These are phyloP conservation scores for Dione vanillae DNA, from an alignment of 2,888 invertebrate genomes.

Conservation along the genomic window DNA sequence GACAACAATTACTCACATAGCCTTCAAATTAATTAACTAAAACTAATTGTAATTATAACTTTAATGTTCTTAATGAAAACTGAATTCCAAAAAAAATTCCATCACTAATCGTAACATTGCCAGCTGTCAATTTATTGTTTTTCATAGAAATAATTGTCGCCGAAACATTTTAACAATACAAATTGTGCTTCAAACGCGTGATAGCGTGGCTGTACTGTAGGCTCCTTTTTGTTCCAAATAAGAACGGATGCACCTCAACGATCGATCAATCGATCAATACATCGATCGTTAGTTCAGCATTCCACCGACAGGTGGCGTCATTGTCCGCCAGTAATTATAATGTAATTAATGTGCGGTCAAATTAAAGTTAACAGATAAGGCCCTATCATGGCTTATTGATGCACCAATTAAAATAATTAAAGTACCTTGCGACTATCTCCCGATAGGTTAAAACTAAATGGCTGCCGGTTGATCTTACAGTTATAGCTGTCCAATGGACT, in stretches of 20 bases:
- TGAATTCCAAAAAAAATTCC: not conserved
- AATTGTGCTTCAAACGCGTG: conserved; percentile 32
- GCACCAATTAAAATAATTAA: conserved; percentile 75
- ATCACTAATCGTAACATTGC: not conserved
- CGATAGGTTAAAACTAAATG: conserved; percentile 52
- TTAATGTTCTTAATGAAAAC: too few species aligned
- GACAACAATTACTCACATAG: too few species aligned
- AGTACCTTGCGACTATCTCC: conserved; percentile 47
- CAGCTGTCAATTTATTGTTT: conserved; percentile 37
- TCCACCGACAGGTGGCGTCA: conserved; percentile 73
- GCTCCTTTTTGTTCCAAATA: conserved; percentile 43
- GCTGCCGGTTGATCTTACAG: not conserved
- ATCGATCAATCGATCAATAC: conserved; percentile 53
- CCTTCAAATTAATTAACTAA: not conserved
- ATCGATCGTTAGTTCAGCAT: conserved; percentile 70
- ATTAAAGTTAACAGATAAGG: conserved; percentile 76
- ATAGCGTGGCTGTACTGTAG: conserved; percentile 31
- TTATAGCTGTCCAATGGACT: conserved; percentile 17
- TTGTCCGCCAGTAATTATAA: conserved; percentile 76
- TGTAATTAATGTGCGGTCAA: conserved; percentile 78
- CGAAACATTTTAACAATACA: conserved; percentile 39
- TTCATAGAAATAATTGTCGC: conserved; percentile 25
- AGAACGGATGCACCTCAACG: conserved; percentile 42
- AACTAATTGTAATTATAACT: too few species aligned
- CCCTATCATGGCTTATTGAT: conserved; percentile 66